These are phyloP conservation scores for Ispidina lecontei DNA, from an alignment of 2,797 vertebrate genomes.

Conservation along the genomic window DNA sequence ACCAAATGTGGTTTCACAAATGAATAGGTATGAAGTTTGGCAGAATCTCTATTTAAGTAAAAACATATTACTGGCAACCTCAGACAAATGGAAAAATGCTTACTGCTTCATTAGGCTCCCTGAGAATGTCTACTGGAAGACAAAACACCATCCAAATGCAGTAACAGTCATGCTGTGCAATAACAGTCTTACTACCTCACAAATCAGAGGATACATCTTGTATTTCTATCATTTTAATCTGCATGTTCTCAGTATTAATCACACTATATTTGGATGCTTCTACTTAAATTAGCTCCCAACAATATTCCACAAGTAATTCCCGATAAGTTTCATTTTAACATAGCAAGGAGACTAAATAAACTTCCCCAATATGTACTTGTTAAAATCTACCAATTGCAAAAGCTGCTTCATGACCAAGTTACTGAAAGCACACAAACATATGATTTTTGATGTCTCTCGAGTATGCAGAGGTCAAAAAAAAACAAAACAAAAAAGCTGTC, in stretches of 20 bases:
- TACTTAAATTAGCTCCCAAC: not conserved
- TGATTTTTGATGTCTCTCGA: not conserved
- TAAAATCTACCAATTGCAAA: not conserved
- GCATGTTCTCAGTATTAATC: not conserved
- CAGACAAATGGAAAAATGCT: conserved; percentile 37
- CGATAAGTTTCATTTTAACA: not conserved
- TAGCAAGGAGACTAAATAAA: not conserved
- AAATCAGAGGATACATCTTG: not conserved
- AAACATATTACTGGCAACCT: conserved; percentile 32
- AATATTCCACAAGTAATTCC: not conserved
- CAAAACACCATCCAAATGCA: conserved; percentile 26
- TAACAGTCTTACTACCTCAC: not conserved
- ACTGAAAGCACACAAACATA: not conserved
- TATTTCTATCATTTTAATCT: not conserved
- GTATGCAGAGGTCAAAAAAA: not conserved
- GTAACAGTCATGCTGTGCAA: not conserved
- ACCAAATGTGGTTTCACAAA: conserved; percentile 31
- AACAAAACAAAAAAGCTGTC: not conserved
- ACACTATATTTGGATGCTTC: not conserved
- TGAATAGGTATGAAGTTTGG: conserved; percentile 29
- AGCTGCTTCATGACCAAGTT: not conserved
- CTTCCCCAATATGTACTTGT: not conserved
- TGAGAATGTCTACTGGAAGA: not conserved
- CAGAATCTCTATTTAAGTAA: conserved; percentile 31
- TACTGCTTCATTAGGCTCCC: not conserved